Base-by-base conservation (phyloP, 1,140 invertebrate species). In the Prorops nasuta region DNA sequence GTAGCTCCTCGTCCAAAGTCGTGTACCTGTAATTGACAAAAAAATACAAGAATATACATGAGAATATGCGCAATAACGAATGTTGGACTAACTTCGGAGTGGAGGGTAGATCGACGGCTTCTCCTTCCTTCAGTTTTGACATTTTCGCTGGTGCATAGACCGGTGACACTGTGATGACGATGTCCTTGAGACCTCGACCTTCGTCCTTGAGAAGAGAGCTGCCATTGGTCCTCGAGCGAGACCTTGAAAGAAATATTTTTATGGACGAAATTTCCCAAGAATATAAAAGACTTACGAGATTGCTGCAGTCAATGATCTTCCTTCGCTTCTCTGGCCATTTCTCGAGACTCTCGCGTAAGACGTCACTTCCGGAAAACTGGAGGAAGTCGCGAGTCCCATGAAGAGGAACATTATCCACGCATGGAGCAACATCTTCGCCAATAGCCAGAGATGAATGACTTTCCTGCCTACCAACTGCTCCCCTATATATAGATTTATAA, bases 401-500 rank as follows among this genome's bases (percentile, higher is more conserved):
- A 59, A 50, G 34, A 58, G 44, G 9, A 58, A 56, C 37, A 57
- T 36, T 15, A 58, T 28, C 44, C 47, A 56, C 34, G 51, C 40
- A 14, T 44, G 45, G 37, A 22, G 55, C 49, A 60, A 56, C 66
- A 72, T 71, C 55, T 51, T 66, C 42, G 12, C 40, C 41, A 49
- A 38, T 36, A 37, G 40, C 10, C 40, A 60, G 47, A 54, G 49
- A 64, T 64, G 58, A 66, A 58, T 65, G 59, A 45, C 17, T 7
- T 14, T 22, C 32, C 48, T 35, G 22, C 21, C 14, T 42, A 16
- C 21, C 34, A 41, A 10, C 6, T 15, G 51, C 37, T 43, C 38
- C 19, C 60, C n/a, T n/a, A n/a, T 72, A 71, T 72, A 73, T 74
- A 72, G 62, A 71, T 63, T 67, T 57, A 47, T 72, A 73, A 73